phyloP scores from a whole-genome alignment of 2,113 vertebrate genomes.

The Regulus satrapa region DNA sequence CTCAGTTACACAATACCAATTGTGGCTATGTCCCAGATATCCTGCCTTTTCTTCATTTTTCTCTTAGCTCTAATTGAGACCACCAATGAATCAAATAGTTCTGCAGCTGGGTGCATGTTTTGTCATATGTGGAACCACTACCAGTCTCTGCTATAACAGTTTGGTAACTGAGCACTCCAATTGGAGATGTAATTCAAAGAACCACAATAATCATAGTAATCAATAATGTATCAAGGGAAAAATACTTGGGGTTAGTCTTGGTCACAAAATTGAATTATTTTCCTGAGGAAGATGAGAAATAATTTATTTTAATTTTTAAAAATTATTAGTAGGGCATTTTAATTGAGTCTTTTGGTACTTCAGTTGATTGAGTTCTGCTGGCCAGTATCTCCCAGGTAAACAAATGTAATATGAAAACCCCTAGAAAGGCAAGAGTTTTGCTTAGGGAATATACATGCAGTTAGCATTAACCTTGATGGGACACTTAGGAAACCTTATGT shows the following conservation, averaged over 20 bases:
- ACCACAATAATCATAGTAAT: too few species aligned
- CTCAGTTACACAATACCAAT: not conserved
- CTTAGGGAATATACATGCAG: not conserved
- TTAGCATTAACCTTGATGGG: not conserved
- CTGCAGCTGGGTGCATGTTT: not conserved
- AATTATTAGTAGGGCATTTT: not conserved
- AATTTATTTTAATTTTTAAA: not conserved
- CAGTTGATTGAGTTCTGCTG: not conserved
- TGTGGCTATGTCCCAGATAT: not conserved
- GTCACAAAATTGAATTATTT: not conserved
- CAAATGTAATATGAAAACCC: not conserved
- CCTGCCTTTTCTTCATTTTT: not conserved
- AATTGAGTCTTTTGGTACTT: not conserved
- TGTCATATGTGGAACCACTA: not conserved
- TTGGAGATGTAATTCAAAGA: not conserved
- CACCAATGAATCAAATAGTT: not conserved
- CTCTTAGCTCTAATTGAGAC: not conserved
- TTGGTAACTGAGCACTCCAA: not conserved
- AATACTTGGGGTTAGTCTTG: not conserved
- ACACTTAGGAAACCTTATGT: not conserved
- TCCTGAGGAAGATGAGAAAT: not conserved
- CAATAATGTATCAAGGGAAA: not conserved
- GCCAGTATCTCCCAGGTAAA: not conserved
- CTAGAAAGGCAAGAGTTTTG: not conserved
- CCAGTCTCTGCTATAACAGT: fast-evolving